Percentiles rank a stretch among this genome's conserved stretches.
Evolutionary conservation across 2,797 vertebrate species (phyloP).

Genomic region (Prionace glauca): DNA sequence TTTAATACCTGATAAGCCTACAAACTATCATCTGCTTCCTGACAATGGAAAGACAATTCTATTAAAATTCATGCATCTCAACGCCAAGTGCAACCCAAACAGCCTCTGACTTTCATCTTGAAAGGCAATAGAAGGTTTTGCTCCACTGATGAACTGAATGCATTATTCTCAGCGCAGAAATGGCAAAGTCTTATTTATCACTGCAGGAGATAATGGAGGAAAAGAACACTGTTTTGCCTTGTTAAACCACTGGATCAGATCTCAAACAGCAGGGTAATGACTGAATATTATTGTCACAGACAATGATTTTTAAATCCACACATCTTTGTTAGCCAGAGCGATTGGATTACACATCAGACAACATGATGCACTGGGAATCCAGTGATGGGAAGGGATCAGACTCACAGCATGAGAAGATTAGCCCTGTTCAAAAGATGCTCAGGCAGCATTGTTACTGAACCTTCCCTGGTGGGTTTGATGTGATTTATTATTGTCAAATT

Average conservation of each 20-base stretch:
- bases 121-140: neutral
- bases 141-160: neutral
- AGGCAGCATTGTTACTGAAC: neutral
- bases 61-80: neutral
- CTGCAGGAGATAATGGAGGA: constrained; percentile 14
- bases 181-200: constrained; percentile 17
- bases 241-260: neutral
- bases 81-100: neutral
- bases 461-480: neutral
- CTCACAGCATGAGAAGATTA: neutral
- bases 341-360: neutral
- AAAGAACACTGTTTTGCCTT: neutral
- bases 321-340: neutral
- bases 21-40: neutral
- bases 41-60: neutral
- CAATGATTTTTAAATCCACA: constrained; percentile 16
- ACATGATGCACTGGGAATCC: neutral
- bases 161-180: neutral
- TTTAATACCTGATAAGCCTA: neutral
- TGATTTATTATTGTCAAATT: no score
- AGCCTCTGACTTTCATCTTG: neutral
- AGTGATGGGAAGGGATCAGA: neutral
- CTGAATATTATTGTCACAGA: constrained; percentile 25
- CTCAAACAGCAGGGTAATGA: constrained; percentile 23
- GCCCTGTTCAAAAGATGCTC: neutral